A percentile compares a stretch with the other conserved stretches of the same genome.
Evolutionary conservation across 2,888 invertebrate species (phyloP).

Genomic region (Hyppa rectilinea): DNA sequence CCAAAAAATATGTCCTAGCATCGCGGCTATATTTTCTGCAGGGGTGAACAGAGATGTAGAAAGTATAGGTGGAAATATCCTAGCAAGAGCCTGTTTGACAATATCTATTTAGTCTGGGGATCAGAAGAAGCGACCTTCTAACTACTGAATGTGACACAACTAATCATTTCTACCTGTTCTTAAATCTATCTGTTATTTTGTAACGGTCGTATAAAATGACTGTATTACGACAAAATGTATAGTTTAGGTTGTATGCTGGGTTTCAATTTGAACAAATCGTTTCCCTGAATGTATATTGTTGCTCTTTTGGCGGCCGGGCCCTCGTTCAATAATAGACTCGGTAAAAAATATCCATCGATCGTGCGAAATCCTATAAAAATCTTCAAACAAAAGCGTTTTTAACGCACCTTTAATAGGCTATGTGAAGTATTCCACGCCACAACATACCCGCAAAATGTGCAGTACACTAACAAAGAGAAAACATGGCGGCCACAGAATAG

Average conservation of each 20-base stretch:
- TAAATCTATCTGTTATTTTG: not conserved
- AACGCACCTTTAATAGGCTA: not conserved
- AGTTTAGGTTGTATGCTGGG: no score
- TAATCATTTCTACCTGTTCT: no score
- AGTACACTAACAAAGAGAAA: conserved; percentile 56
- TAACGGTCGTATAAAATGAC: not conserved
- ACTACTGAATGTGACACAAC: not conserved
- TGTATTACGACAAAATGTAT: not conserved
- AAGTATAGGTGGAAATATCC: not conserved
- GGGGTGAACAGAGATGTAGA: no score
- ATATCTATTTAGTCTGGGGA: not conserved
- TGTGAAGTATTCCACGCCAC: conserved; percentile 23
- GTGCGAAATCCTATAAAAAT: conserved; percentile 14
- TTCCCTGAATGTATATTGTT: not conserved
- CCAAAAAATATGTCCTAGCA: not conserved
- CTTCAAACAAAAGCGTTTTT: conserved; percentile 30
- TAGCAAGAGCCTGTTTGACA: not conserved
- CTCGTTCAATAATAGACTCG: not conserved
- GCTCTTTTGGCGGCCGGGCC: not conserved
- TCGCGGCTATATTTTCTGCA: not conserved
- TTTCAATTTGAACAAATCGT: not conserved
- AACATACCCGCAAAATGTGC: conserved; percentile 39
- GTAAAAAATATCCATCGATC: not conserved
- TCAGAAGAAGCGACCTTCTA: not conserved
- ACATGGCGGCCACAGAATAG: conserved; percentile 65